Evolutionary conservation across 2,113 vertebrate species (phyloP).

Genomic region (Austrofundulus limnaeus): DNA sequence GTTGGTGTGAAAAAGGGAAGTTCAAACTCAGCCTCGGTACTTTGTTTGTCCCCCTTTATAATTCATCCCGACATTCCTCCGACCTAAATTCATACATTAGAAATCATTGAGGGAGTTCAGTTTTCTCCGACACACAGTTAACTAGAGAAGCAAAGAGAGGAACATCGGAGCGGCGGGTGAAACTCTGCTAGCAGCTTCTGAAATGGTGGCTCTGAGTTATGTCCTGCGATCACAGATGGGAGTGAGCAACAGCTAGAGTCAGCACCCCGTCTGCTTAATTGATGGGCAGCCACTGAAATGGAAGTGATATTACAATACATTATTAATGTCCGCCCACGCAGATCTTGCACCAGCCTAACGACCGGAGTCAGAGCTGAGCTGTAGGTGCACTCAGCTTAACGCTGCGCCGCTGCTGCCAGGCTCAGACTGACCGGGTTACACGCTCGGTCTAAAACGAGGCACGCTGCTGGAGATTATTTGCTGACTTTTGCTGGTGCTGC

Average conservation of each 20-base stretch:
- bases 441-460: background rate
- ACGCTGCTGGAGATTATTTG: background rate
- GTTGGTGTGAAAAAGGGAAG: no score
- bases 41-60: no score
- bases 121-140: background rate
- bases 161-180: background rate
- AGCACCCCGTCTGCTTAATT: constrained; percentile 15
- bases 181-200: background rate
- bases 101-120: background rate
- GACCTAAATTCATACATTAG: background rate
- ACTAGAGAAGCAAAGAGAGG: background rate
- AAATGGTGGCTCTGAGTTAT: background rate
- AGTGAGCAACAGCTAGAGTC: constrained; percentile 17
- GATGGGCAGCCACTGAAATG: constrained; percentile 16
- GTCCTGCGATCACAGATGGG: constrained; percentile 6
- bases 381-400: no score
- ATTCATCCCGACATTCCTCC: no score
- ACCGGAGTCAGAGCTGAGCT: background rate
- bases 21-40: no score
- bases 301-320: constrained; percentile 20
- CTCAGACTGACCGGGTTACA: background rate
- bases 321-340: constrained; percentile 14
- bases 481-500: background rate
- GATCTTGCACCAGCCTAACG: constrained; percentile 4
- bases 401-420: background rate